Base-by-base conservation (phyloP, 2,113 vertebrate genomes). In the Pterocles burchelli region DNA sequence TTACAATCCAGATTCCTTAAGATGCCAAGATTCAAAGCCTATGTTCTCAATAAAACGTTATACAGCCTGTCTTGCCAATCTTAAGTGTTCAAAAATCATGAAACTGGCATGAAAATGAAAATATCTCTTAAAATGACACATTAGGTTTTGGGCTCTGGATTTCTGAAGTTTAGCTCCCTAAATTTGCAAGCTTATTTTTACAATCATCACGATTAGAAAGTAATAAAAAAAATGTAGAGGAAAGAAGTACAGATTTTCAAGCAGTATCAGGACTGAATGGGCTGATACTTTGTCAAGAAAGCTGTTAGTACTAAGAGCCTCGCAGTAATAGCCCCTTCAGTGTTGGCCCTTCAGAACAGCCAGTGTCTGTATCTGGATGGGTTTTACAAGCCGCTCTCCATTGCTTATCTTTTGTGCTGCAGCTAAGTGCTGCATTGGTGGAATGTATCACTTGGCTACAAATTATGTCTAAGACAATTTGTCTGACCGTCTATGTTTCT, bases 171-270 rank as follows among this genome's bases (percentile, higher is more conserved):
- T 38, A 87, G 10, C 24, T 61, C 21, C 17, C 12, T 9, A 36
- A 46, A 62, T 91, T 91, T 93, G 58, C 22, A 58, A 88, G 57
- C 9, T 52, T 74, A 58, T 43, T 90, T 92, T 87, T 73, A 15
- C 25, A 83, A 31, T 62, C 7, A 45, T 41, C 14, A 59, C 1
- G 5, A 51, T 22, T 31, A 85, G 36, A 79, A 90, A 75, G 62
- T 4, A 57, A 58, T 21, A 9, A 51, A 68, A 85, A 85, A 45
- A 52, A 15, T n/a, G 10, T 16, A 36, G 43, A 58, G 20, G 59
- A 88, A 66, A 57, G 20, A 85, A 83, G 22, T 24, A 66, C 16
- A 88, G 43, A 89, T 71, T 63, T 80, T 73, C 26, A 52, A 9
- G 14, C 11, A 89, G 26, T 11, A 16, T 46, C 59, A 63, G 54